Conservation (phyloP, 1,140 invertebrate species). For the Panulirus ornatus region DNA sequence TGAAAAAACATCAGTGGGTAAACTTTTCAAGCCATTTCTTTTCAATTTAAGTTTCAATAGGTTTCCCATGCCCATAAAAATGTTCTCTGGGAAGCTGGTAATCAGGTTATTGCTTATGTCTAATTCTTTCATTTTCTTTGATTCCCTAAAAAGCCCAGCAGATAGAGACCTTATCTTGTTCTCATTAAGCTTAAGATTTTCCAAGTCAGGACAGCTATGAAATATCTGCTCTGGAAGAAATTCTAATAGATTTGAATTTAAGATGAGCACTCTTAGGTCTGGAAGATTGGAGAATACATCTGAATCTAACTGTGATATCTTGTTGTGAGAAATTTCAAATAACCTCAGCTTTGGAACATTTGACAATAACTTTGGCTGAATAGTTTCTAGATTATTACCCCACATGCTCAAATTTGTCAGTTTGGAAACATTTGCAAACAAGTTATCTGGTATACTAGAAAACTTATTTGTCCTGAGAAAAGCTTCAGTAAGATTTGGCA, state of each 20-base stretch:
- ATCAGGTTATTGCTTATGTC: conserved; percentile 75
- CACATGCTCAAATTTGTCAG: conserved; percentile 77
- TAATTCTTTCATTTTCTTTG: conserved; percentile 32
- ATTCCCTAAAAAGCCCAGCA: conserved; percentile 49
- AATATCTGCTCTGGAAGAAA: conserved; percentile 82
- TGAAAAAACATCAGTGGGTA: conserved; percentile 81
- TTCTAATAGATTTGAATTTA: conserved; percentile 80
- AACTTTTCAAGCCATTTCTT: conserved; percentile 80
- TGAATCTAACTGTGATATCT: conserved; percentile 23
- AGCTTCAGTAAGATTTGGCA: conserved; percentile 81
- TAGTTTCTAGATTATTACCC: conserved; percentile 36
- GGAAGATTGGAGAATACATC: conserved; percentile 23
- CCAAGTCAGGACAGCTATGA: conserved; percentile 80
- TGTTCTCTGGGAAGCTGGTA: conserved; percentile 78
- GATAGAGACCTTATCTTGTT: conserved; percentile 55
- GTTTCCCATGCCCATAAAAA: conserved; percentile 61
- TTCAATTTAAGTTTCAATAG: conserved; percentile 77
- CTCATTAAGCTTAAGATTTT: conserved; percentile 74
- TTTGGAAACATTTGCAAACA: conserved; percentile 81
- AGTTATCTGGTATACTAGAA: conserved; percentile 80
- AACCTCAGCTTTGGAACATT: conserved; percentile 71
- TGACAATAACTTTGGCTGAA: conserved; percentile 53
- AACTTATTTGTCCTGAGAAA: conserved; percentile 83
- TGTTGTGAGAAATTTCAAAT: conserved; percentile 77
- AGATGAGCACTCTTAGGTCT: conserved; percentile 26